A percentile compares a stretch with the other conserved stretches of the same genome.
Evolutionary conservation across 2,888 invertebrate genomes (phyloP).

Genomic region (Coelopa pilipes): DNA sequence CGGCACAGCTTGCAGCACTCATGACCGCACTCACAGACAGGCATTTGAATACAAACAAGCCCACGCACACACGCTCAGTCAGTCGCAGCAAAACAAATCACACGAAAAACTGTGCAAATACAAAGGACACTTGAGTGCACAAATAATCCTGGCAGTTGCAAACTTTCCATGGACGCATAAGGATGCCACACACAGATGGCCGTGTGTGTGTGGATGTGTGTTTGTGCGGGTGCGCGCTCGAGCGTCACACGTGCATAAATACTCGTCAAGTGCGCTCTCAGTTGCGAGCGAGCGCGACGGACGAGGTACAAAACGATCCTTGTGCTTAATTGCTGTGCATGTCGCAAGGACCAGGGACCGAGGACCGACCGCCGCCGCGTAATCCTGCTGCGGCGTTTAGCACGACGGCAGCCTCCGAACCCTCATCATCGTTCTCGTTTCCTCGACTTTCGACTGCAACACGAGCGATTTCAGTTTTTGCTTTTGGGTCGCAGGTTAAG

Average conservation of each 20-base stretch:
- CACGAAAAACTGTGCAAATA: constrained; percentile 11
- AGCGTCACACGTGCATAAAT: constrained; percentile 32
- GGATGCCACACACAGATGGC: not conserved
- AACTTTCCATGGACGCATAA: constrained; percentile 22
- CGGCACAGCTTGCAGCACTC: no score
- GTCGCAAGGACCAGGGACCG: constrained; percentile 23
- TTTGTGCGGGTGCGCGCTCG: constrained; percentile 1
- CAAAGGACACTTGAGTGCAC: constrained; percentile 18
- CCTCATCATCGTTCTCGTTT: not conserved
- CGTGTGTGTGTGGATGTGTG: not conserved
- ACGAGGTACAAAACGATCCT: constrained; percentile 34
- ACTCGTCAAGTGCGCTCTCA: constrained; percentile 28
- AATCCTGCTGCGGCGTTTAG: constrained; percentile 24
- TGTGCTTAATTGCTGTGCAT: constrained; percentile 36
- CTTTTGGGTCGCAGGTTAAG: no score
- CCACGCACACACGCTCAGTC: no score
- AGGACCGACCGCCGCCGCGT: not conserved
- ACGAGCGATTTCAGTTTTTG: no score
- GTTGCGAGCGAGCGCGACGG: constrained; percentile 3
- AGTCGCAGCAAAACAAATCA: no score
- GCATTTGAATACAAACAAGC: no score
- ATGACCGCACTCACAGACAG: no score
- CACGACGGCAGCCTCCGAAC: not conserved
- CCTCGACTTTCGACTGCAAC: not conserved
- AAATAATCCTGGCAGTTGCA: constrained; percentile 33